phyloP scores from a whole-genome alignment of 1,140 invertebrate genomes.

The Babylonia areolata region DNA sequence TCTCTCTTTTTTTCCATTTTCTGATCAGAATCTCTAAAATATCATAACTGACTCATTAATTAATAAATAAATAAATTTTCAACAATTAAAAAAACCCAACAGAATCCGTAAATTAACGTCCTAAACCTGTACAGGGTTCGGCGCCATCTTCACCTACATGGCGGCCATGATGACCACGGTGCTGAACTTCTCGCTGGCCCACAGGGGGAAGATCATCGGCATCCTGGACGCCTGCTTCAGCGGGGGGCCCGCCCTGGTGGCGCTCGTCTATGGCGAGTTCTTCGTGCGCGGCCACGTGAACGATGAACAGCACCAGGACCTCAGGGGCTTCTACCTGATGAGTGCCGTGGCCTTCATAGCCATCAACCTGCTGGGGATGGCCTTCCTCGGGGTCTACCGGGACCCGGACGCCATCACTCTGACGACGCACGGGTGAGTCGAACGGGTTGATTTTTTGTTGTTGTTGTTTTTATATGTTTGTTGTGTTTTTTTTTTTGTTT shows the following conservation, averaged over 20 bases:
- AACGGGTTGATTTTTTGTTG: too few relatives aligned
- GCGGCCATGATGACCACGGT: slow-evolving; percentile 59
- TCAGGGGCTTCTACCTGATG: slow-evolving; percentile 63
- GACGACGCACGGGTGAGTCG: background rate
- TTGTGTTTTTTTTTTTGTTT: too few relatives aligned
- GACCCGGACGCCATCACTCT: background rate
- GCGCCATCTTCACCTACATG: slow-evolving; percentile 68
- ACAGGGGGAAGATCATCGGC: slow-evolving; percentile 64
- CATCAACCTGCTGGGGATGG: slow-evolving; percentile 53
- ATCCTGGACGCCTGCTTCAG: slow-evolving; percentile 66
- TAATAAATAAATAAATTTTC: too few relatives aligned
- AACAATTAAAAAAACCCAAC: too few relatives aligned
- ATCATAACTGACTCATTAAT: too few relatives aligned
- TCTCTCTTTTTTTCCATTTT: too few relatives aligned
- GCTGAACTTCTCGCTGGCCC: slow-evolving; percentile 58
- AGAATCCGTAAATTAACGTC: too few relatives aligned
- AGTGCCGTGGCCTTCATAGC: slow-evolving; percentile 57
- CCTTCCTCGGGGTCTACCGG: slow-evolving; percentile 50
- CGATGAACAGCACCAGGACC: slow-evolving; percentile 65
- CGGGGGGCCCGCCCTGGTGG: slow-evolving; percentile 59
- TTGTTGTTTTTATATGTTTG: too few relatives aligned
- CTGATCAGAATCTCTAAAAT: too few relatives aligned
- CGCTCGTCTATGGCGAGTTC: slow-evolving; percentile 57
- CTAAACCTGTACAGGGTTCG: slow-evolving; percentile 55
- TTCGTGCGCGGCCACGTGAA: slow-evolving; percentile 57